Conservation (phyloP, 2,888 invertebrate species). For the Parelbella ahira region DNA sequence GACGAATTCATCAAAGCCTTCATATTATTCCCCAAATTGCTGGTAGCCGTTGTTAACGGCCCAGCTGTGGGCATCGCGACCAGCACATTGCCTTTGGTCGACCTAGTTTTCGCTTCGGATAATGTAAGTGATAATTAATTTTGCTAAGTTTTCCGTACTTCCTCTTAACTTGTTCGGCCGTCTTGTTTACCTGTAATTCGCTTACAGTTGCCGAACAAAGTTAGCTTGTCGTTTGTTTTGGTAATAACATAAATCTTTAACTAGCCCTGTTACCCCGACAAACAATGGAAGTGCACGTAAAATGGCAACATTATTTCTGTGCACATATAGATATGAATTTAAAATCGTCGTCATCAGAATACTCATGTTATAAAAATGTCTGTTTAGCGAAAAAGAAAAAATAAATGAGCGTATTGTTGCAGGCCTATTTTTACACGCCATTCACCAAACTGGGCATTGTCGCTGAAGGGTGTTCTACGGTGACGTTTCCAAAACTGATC, state of each 20-base stretch:
- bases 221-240: background rate
- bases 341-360: too few relatives aligned
- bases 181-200: background rate
- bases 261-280: too few relatives aligned
- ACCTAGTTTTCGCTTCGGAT: conserved; percentile 93
- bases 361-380: too few relatives aligned
- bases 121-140: conserved; percentile 69
- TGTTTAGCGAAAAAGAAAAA: too few relatives aligned
- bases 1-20: conserved; percentile 87
- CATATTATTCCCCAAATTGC: conserved; percentile 92
- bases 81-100: conserved; percentile 92
- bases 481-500: conserved; percentile 90
- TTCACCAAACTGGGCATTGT: conserved; percentile 91
- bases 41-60: conserved; percentile 95
- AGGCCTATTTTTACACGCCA: conserved; percentile 94
- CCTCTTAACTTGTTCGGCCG: background rate
- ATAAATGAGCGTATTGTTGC: too few relatives aligned
- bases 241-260: too few relatives aligned
- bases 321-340: too few relatives aligned
- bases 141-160: background rate
- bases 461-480: conserved; percentile 94
- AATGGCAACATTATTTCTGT: too few relatives aligned
- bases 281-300: too few relatives aligned
- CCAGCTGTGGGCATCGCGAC: conserved; percentile 95
- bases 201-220: background rate